These are phyloP conservation scores for Orius insidiosus DNA, from an alignment of 1,140 invertebrate genomes.

Conservation along the genomic window DNA sequence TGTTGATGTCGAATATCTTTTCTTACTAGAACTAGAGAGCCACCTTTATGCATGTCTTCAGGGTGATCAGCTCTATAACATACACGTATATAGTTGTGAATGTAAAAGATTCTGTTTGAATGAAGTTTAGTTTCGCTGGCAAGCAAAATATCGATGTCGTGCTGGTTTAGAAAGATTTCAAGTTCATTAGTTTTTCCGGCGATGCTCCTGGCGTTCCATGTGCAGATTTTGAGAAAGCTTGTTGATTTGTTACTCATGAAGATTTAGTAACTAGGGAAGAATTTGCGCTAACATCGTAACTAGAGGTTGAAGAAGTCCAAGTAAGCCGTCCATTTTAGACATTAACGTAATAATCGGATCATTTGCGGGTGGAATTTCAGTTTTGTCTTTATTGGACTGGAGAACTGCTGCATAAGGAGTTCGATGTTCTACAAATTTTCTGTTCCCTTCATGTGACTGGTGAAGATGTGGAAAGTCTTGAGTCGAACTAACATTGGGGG, in stretches of 20 bases:
- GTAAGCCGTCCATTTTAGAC: no score
- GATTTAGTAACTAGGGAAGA: no score
- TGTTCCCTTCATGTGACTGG: no score
- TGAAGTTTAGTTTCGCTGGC: constrained; percentile 3
- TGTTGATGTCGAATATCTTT: constrained; percentile 4
- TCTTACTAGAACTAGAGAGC: constrained; percentile 1
- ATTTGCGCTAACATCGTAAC: no score
- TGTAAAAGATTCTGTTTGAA: not conserved
- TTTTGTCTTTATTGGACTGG: no score
- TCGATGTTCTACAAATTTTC: no score
- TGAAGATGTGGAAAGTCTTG: no score
- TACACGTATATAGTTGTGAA: not conserved
- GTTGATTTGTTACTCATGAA: not conserved
- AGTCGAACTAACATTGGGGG: no score
- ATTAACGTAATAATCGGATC: no score
- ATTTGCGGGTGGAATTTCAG: no score
- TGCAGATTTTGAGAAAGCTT: not conserved
- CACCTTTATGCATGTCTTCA: constrained; percentile 1
- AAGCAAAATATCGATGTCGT: constrained; percentile 3
- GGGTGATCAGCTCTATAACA: constrained; percentile 5
- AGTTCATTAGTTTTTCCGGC: not conserved
- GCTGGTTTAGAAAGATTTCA: constrained; percentile 1
- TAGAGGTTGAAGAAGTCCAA: no score
- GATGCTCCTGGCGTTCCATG: constrained; percentile 7
- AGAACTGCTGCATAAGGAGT: no score